These are phyloP conservation scores for Pituophis catenifer DNA, from an alignment of 2,113 vertebrate genomes.

Conservation along the genomic window DNA sequence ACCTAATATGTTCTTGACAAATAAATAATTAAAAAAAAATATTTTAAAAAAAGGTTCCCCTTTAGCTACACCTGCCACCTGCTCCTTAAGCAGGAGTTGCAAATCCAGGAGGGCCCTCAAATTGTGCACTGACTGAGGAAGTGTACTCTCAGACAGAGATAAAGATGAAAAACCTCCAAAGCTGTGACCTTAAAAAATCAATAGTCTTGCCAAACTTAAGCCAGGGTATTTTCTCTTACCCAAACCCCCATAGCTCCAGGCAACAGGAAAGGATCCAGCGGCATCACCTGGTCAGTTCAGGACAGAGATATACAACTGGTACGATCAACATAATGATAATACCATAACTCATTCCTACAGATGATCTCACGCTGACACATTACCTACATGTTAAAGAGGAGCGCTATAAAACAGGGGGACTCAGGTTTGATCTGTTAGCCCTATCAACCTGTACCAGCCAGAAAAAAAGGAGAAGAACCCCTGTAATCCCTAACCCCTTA, in stretches of 20 bases:
- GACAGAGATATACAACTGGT: background rate
- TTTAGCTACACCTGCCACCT: background rate
- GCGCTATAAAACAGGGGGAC: background rate
- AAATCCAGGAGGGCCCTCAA: background rate
- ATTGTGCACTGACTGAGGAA: background rate
- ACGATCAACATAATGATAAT: background rate
- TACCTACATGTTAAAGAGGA: background rate
- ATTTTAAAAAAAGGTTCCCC: background rate
- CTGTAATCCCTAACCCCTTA: background rate
- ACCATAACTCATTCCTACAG: background rate
- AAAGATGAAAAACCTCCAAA: background rate
- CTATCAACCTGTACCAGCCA: background rate
- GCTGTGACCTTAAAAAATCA: background rate
- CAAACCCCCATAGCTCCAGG: background rate
- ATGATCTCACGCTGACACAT: background rate
- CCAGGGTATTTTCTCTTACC: background rate
- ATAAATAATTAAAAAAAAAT: too few species aligned
- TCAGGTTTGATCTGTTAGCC: background rate
- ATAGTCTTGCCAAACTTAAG: background rate
- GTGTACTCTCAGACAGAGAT: background rate
- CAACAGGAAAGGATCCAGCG: background rate
- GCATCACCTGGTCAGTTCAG: background rate
- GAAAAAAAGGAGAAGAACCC: background rate
- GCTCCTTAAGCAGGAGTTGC: background rate
- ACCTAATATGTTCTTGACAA: too few species aligned